Percentiles rank a stretch among this genome's conserved stretches.
phyloP scores from a whole-genome alignment of 2,797 vertebrate species.

The Psittacula echo region DNA sequence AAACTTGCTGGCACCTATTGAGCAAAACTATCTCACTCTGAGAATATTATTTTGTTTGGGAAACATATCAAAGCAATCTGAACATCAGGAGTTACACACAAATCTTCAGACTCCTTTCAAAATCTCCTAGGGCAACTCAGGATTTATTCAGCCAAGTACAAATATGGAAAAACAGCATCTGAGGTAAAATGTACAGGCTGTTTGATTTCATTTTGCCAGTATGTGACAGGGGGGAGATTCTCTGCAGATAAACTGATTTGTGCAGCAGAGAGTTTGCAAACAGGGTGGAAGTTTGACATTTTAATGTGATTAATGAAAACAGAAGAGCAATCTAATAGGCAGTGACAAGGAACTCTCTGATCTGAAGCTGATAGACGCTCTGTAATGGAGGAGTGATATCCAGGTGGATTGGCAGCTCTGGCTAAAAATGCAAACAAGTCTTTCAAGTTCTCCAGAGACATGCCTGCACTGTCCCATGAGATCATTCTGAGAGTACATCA shows the following conservation, averaged over 20 bases:
- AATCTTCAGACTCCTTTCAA: neutral
- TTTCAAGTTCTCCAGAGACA: neutral
- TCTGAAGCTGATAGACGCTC: neutral
- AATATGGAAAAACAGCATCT: neutral
- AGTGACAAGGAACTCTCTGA: neutral
- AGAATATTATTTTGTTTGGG: conserved; percentile 2
- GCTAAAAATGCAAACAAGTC: neutral
- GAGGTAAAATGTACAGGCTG: neutral
- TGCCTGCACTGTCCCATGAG: neutral
- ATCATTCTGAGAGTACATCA: neutral
- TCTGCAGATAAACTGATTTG: neutral
- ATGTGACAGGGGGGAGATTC: neutral
- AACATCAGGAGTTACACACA: neutral
- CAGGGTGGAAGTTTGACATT: neutral
- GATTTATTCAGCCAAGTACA: neutral
- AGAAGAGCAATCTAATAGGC: neutral
- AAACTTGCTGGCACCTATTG: neutral
- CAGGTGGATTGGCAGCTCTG: neutral
- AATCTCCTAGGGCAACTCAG: neutral
- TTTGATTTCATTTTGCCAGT: neutral
- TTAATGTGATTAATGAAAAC: neutral
- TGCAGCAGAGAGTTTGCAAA: neutral
- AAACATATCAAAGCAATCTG: conserved; percentile 6
- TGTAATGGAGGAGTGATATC: neutral
- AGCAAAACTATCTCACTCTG: neutral